phyloP scores from a whole-genome alignment of 1,140 invertebrate species.

The Chionoecetes opilio region DNA sequence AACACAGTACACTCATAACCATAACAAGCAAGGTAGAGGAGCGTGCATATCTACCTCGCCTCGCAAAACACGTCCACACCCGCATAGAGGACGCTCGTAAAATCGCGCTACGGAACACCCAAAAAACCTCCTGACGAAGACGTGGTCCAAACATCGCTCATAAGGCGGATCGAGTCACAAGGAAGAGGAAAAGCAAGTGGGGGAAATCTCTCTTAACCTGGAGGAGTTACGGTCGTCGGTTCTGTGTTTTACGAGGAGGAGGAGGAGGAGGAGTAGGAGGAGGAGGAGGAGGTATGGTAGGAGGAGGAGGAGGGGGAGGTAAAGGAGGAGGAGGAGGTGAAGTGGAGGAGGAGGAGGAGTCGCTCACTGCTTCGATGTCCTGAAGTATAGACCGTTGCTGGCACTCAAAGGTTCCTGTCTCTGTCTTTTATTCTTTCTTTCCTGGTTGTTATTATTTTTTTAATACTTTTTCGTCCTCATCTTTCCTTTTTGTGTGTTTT shows the following conservation, averaged over 20 bases:
- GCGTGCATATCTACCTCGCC: not conserved
- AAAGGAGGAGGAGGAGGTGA: too few species aligned
- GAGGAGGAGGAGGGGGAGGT: not conserved
- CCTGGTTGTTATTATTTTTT: not conserved
- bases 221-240: not conserved
- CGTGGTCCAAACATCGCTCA: not conserved
- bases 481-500: not conserved
- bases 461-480: not conserved
- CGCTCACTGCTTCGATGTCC: not conserved
- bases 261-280: not conserved
- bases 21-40: not conserved
- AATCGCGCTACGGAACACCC: not conserved
- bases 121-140: not conserved
- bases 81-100: slow-evolving; percentile 3
- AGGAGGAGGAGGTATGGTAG: not conserved
- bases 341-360: not conserved
- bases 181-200: not conserved
- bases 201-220: slow-evolving; percentile 29
- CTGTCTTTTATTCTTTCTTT: not conserved
- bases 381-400: not conserved
- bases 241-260: not conserved
- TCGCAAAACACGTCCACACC: not conserved
- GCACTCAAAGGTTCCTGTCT: not conserved
- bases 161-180: not conserved
- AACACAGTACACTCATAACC: not conserved